Evolutionary conservation across 2,797 vertebrate species (phyloP).

Genomic region (Jordanella pulchra): DNA sequence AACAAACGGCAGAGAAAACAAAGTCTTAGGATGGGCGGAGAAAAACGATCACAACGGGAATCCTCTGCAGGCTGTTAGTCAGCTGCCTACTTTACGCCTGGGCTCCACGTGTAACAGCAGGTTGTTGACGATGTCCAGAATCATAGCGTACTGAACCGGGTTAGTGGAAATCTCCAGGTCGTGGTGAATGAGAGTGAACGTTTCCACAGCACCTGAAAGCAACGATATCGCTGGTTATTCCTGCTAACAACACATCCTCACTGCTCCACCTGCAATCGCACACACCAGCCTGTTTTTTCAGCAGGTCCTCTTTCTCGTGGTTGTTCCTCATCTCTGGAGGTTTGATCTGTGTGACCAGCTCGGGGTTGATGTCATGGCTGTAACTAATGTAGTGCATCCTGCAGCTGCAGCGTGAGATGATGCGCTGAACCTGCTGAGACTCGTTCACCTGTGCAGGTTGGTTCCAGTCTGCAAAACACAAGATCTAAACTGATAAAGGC

Average conservation of each 20-base stretch:
- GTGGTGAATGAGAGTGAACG: conserved; percentile 97
- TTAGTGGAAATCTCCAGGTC: conserved; percentile 98
- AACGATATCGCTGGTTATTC: background rate
- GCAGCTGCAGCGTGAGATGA: conserved; percentile 98
- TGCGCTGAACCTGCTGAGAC: conserved; percentile 94
- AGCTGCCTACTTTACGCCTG: conserved; percentile 87
- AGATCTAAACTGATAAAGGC: background rate
- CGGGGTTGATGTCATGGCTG: conserved; percentile 96
- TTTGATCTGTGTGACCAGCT: conserved; percentile 95
- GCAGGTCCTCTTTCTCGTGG: conserved; percentile 94
- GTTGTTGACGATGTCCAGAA: conserved; percentile 98
- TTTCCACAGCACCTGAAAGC: conserved; percentile 91
- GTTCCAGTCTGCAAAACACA: conserved; percentile 87
- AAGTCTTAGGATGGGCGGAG: background rate
- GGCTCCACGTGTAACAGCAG: conserved; percentile 95
- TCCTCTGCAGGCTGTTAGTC: background rate
- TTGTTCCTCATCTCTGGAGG: conserved; percentile 87
- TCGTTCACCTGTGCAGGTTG: conserved; percentile 93
- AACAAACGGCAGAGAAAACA: background rate
- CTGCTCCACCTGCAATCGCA: background rate
- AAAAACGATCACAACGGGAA: background rate
- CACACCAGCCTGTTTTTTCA: conserved; percentile 96
- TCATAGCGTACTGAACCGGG: conserved; percentile 98
- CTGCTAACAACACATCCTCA: background rate
- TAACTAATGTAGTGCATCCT: conserved; percentile 99